These are phyloP conservation scores for Shinisaurus crocodilurus DNA, from an alignment of 2,113 vertebrate species.

Conservation along the genomic window DNA sequence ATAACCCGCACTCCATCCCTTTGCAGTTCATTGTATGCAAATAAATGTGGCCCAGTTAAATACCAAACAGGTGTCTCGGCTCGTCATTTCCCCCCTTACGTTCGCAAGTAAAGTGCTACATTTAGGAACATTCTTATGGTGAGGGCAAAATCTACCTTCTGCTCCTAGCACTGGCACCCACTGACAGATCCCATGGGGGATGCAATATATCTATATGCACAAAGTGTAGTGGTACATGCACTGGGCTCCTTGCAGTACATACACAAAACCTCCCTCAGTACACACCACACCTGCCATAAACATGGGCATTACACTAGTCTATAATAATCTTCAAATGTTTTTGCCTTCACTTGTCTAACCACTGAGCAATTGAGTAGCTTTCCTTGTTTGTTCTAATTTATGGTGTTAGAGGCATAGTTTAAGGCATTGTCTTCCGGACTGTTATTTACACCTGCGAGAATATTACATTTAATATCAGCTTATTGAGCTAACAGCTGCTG, in stretches of 20 bases:
- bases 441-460: slow-evolving; percentile 16
- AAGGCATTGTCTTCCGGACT: slow-evolving; percentile 10
- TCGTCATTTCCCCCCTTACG: too few relatives aligned
- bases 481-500: not conserved
- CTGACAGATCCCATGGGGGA: not conserved
- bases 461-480: not conserved
- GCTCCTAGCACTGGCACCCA: not conserved
- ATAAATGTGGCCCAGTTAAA: too few relatives aligned
- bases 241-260: not conserved
- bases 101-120: not conserved
- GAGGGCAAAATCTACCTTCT: not conserved
- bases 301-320: not conserved
- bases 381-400: slow-evolving; percentile 22
- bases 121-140: not conserved
- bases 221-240: not conserved
- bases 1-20: too few relatives aligned
- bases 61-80: too few relatives aligned
- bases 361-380: not conserved
- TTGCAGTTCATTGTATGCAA: too few relatives aligned
- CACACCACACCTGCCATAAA: not conserved
- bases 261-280: not conserved
- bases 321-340: not conserved
- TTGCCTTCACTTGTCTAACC: not conserved
- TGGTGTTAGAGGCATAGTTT: slow-evolving; percentile 5
- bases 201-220: not conserved